Evolutionary conservation across 2,888 invertebrate genomes (phyloP).

Genomic region (Rhynchonema sp.): DNA sequence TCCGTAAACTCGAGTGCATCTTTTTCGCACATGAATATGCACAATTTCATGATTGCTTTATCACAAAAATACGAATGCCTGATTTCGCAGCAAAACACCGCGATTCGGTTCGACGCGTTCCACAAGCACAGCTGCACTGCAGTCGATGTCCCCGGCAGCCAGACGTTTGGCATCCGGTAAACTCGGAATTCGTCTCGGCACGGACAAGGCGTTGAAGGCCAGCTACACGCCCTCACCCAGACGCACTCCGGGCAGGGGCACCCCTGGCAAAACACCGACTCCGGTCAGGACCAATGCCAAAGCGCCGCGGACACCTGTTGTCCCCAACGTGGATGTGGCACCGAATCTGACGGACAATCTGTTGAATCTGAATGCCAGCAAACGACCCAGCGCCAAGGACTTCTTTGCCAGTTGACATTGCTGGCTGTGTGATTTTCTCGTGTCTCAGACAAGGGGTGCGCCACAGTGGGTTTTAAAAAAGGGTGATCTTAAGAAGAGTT

Average conservation of each 20-base stretch:
- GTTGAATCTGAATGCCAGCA: neutral
- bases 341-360: neutral
- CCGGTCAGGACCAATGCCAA: neutral
- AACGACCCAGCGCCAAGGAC: neutral
- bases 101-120: constrained; percentile 11
- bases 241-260: no score
- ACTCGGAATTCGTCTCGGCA: constrained; percentile 39
- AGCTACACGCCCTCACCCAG: constrained; percentile 40
- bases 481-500: no score
- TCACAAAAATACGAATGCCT: no score
- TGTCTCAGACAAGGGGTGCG: no score
- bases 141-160: constrained; percentile 91
- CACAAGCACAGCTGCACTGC: constrained; percentile 49
- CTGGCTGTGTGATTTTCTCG: no score
- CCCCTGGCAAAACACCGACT: constrained; percentile 11
- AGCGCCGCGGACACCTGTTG: no score
- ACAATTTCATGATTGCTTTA: neutral
- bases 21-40: neutral
- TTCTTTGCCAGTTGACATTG: no score
- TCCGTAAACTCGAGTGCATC: neutral
- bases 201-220: constrained; percentile 38
- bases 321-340: neutral
- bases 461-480: no score
- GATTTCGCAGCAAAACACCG: constrained; percentile 14
- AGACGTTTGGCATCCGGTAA: constrained; percentile 56